Evolutionary conservation across 2,797 vertebrate genomes (phyloP), one percentile per base, ranked within the genome.

Genomic region (Hylomyscus alleni): DNA sequence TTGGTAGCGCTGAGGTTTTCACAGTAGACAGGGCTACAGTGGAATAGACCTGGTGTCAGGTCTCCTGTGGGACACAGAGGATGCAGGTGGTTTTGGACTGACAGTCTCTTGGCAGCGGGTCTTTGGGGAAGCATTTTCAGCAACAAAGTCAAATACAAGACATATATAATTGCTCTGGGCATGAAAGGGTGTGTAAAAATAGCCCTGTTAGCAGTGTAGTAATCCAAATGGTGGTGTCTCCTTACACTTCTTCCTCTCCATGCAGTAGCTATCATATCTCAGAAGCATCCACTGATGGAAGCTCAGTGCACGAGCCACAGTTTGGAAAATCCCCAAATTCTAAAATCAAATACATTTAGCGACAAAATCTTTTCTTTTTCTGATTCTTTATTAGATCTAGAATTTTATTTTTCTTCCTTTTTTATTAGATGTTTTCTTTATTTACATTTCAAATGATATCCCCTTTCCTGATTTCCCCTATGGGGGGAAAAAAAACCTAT

Each of bases 261-360:
- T 56, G 82, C 5, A 65, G 12, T 50, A 82, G 22, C 1, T 60
- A 12, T 40, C 37, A 17, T 34, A 73, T 84, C n/a, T 62, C 62
- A 37, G 56, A 77, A 84, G 14, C 26, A 72, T 44, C 26, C 7
- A n/a, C 22, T 52, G 76, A 58, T 0, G 0, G 37, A 37, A n/a
- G 40, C 22, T 24, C 2, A 47, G 40, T 37, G 20, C 15, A 20
- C 88, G 83, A 62, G 47, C 15, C 87, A 11, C 37, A 89, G 82
- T 62, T 80, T 44, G 17, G 44, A 94, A 90, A 83, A 72, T 40
- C 11, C 50, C 52, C 62, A 86, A 93, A 29, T 62, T 92, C 50
- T 93, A 60, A 95, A 96, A 52, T 34, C n/a, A 90, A 73, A 6
- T 3, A 89, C 44, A 73, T 67, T 92, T 69, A 94, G 67, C 13